Base-by-base conservation (phyloP, 53 echinoderm and acorn worm species). In the Hippasteria phrygiana region DNA sequence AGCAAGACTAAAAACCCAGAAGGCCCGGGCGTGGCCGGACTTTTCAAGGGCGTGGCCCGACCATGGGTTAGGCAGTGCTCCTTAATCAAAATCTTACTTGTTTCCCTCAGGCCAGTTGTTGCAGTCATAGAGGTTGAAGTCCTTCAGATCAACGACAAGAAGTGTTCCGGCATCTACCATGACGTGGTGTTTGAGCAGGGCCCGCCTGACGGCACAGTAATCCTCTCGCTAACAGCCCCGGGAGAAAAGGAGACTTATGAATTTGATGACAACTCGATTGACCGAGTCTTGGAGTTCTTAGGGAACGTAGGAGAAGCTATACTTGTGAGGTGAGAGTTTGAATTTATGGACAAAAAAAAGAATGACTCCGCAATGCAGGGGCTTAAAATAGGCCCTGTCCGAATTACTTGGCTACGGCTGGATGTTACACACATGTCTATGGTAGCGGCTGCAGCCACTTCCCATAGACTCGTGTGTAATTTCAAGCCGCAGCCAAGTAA, bases 161-260 rank as follows among this genome's bases (percentile, higher is more conserved):
- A 78, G 46, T 38, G 95, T 17, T 88, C 90, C 48, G 37, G 50
- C 26, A 77, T 97, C 71, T 97, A 94, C 75, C 93, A 95, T 0
- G 97, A 97, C 38, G 92, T 95, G 36, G 91, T 95, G 74, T 93
- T 91, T 74, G 95, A 97, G 90, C 97, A 96, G 66, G 97, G 97
- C 1, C 97, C 97, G 0, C 93, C 97, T 7, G 95, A 97, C 54
- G 88, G 93, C 38, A 97, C 93, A 17, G 75, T 97, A 28, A 84
- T 95, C 48, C 74, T 97, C 5, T 90, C 95, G 3, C 88, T 97
- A 28, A 81, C 81, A 24, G 43, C 28, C 43, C 81, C 45, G 5
- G 32, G 47, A 22, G 17, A 20, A 0, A 54, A 73, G 10, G 77
- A 88, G 35, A 43, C 54, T 28, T 75, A 71, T 59, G 96, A 96